phyloP scores from a whole-genome alignment of 2,888 invertebrate species.

The Drosophila tripunctata region DNA sequence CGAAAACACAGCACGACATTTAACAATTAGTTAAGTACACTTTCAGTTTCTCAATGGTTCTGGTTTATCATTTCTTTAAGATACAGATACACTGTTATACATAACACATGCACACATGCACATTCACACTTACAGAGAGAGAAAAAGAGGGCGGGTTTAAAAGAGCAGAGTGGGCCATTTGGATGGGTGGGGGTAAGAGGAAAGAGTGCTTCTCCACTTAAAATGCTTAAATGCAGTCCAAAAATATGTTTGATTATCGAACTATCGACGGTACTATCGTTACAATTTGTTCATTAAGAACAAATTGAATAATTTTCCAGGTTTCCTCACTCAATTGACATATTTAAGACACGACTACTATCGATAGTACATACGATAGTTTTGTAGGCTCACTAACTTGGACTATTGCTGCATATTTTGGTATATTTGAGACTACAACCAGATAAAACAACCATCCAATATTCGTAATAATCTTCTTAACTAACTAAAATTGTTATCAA shows the following conservation, averaged over 20 bases:
- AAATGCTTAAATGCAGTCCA: conserved; percentile 33
- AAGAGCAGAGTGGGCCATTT: not conserved
- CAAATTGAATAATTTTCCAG: too few species aligned
- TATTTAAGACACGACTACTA: not conserved
- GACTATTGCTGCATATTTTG: conserved; percentile 7
- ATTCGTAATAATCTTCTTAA: too few species aligned
- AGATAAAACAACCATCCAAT: conserved; percentile 6
- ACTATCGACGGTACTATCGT: conserved; percentile 4
- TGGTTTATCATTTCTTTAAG: conserved; percentile 17
- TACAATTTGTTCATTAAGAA: too few species aligned
- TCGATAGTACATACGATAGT: not conserved
- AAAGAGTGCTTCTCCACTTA: not conserved
- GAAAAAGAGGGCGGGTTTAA: not conserved
- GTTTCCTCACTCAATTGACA: not conserved
- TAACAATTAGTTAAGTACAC: conserved; percentile 68
- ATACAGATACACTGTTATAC: conserved; percentile 15
- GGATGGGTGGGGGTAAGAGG: not conserved
- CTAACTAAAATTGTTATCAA: not conserved
- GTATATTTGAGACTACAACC: conserved; percentile 31
- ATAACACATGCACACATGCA: conserved; percentile 5
- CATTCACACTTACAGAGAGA: not conserved
- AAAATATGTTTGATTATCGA: not conserved
- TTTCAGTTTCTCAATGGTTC: conserved; percentile 55
- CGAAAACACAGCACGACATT: conserved; percentile 67
- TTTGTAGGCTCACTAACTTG: not conserved